Evolutionary conservation across 2,888 invertebrate species (phyloP).

Genomic region (Cenopis cana): DNA sequence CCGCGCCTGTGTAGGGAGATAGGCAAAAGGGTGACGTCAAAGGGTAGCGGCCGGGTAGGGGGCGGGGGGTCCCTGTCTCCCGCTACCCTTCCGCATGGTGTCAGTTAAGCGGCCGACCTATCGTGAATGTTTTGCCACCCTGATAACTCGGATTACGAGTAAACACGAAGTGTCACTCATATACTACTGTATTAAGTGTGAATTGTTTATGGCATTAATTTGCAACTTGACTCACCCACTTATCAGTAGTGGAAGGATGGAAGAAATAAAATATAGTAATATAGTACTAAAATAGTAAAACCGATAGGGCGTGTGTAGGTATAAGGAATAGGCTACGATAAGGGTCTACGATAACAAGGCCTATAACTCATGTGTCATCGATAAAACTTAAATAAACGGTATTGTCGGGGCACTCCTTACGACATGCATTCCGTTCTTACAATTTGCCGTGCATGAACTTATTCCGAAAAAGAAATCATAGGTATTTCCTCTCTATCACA

Average conservation of each 20-base stretch:
- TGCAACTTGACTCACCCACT: background rate
- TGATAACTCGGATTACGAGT: no score
- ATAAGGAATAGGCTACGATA: constrained; percentile 21
- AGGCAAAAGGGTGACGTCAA: no score
- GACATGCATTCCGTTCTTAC: background rate
- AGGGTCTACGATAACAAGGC: constrained; percentile 15
- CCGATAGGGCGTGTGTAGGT: background rate
- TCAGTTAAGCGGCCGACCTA: no score
- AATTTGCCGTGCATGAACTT: background rate
- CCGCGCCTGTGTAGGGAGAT: background rate
- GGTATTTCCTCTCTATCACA: background rate
- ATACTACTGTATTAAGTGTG: no score
- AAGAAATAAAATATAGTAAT: background rate
- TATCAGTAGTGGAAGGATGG: constrained; percentile 1
- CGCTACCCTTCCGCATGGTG: no score
- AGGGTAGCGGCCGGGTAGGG: no score
- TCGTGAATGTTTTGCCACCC: no score
- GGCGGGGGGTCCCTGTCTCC: no score
- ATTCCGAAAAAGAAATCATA: no score
- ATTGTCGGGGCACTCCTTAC: background rate
- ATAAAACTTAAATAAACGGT: constrained; percentile 11
- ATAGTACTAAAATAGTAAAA: constrained; percentile 7
- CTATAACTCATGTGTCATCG: constrained; percentile 3
- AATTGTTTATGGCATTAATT: no score
- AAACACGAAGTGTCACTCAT: no score